Evolutionary conservation across 2,113 vertebrate genomes (phyloP).

Genomic region (Origma solitaria): DNA sequence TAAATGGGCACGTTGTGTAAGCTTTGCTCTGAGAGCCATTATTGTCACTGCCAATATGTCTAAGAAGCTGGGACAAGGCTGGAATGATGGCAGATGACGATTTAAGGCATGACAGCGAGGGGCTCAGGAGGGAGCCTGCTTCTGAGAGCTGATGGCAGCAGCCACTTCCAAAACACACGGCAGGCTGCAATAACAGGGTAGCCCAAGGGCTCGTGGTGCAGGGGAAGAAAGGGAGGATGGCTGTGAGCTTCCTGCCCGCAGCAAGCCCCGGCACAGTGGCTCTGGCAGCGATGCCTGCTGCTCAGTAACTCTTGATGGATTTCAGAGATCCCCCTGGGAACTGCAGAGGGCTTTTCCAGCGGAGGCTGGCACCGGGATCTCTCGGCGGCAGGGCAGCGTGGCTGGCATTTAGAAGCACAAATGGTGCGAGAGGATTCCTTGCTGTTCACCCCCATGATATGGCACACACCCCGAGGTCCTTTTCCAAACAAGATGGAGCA

Average conservation of each 20-base stretch:
- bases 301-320: neutral
- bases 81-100: neutral
- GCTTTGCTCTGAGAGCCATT: neutral
- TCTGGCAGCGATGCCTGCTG: neutral
- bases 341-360: neutral
- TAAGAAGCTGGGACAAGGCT: neutral
- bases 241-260: neutral
- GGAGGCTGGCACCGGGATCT: neutral
- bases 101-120: neutral
- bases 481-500: neutral
- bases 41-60: neutral
- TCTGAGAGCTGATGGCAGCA: neutral
- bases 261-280: neutral
- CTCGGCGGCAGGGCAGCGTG: rapidly evolving
- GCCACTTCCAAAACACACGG: neutral
- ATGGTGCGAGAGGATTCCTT: neutral
- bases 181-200: neutral
- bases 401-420: neutral
- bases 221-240: neutral
- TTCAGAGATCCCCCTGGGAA: neutral
- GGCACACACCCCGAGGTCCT: neutral
- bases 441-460: neutral
- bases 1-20: neutral
- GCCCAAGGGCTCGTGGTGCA: neutral
- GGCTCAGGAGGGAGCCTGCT: neutral